phyloP scores from a whole-genome alignment of 2,888 invertebrate species.

The Drosophila infuscata region DNA sequence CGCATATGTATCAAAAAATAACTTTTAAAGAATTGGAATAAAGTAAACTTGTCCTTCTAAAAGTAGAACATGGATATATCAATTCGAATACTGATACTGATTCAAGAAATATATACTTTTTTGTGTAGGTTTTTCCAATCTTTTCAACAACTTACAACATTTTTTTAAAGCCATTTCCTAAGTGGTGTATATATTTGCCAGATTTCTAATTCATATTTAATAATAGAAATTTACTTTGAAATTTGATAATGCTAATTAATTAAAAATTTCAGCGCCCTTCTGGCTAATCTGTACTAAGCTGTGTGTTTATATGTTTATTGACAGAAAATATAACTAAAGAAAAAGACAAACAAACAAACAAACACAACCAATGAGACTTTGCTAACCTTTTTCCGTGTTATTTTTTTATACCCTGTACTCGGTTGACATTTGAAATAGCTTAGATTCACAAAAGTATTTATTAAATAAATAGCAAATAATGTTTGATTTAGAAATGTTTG shows the following conservation, averaged over 20 bases:
- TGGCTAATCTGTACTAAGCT: neutral
- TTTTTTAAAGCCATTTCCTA: no score
- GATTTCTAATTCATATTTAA: neutral
- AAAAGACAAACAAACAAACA: conserved; percentile 9
- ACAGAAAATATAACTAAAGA: conserved; percentile 3
- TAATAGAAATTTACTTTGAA: no score
- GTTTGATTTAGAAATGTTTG: neutral
- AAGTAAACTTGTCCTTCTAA: neutral
- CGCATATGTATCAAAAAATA: neutral
- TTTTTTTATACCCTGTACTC: conserved; percentile 1
- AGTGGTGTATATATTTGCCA: no score
- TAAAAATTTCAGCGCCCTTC: neutral
- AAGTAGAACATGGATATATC: no score
- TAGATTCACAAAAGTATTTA: neutral
- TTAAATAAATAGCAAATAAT: neutral
- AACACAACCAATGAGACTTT: neutral
- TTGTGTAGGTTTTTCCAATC: no score
- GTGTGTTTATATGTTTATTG: conserved; percentile 6
- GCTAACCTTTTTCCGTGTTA: neutral
- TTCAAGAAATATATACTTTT: neutral
- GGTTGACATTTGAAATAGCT: neutral
- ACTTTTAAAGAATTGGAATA: neutral
- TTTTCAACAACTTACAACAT: no score
- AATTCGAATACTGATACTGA: neutral
- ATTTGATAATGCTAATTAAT: neutral